Evolutionary conservation across 1,140 invertebrate genomes (phyloP).

Genomic region (Propsilocerus akamusi): DNA sequence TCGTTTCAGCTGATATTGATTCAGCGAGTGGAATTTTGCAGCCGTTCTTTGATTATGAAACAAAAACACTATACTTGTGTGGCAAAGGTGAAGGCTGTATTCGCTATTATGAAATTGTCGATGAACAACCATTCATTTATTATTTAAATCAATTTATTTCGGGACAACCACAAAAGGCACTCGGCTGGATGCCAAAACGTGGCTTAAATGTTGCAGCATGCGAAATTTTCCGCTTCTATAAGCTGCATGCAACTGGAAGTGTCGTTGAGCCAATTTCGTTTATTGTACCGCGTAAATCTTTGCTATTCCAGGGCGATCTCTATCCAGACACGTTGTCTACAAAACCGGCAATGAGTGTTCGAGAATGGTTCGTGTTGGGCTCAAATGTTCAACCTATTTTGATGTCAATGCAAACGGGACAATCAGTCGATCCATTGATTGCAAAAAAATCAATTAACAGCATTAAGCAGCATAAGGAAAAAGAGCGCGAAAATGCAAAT

Average conservation of each 20-base stretch:
- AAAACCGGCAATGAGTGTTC: conserved; percentile 61
- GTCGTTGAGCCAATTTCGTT: conserved; percentile 83
- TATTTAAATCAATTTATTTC: conserved; percentile 87
- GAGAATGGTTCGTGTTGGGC: conserved; percentile 67
- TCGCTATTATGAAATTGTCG: conserved; percentile 81
- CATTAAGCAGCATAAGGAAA: neutral
- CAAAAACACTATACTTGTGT: conserved; percentile 49
- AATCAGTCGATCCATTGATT: neutral
- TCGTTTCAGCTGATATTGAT: conserved; percentile 69
- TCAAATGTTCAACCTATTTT: conserved; percentile 62
- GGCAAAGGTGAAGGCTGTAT: conserved; percentile 85
- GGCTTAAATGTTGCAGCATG: conserved; percentile 64
- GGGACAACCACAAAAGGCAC: conserved; percentile 59
- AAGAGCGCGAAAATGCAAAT: neutral
- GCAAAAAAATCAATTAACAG: neutral
- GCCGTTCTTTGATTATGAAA: conserved; percentile 86
- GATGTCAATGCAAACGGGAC: conserved; percentile 63
- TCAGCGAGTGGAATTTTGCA: conserved; percentile 83
- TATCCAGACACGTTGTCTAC: conserved; percentile 81
- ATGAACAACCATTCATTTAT: conserved; percentile 68
- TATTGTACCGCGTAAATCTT: conserved; percentile 72
- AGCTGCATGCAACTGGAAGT: conserved; percentile 70
- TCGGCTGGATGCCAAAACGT: conserved; percentile 85
- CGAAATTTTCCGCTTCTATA: conserved; percentile 84
- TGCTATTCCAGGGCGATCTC: conserved; percentile 58